Conservation (phyloP, 2,797 vertebrate species). For the Odontamblyopus rebecca region DNA sequence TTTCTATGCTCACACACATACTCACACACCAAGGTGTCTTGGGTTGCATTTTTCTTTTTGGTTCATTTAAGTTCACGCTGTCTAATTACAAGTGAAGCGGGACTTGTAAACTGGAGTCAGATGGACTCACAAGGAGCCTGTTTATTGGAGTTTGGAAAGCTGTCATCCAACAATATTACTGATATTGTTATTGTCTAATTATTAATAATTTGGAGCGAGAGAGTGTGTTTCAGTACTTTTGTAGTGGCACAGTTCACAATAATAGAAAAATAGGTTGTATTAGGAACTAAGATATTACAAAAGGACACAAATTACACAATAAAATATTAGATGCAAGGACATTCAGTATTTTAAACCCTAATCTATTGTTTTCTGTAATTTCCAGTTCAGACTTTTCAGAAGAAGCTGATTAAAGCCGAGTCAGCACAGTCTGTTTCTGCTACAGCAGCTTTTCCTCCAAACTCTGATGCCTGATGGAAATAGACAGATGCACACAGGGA, state of each 20-base stretch:
- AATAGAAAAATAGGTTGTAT: too few relatives aligned
- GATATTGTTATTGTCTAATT: constrained; percentile 7
- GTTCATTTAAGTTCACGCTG: constrained; percentile 58
- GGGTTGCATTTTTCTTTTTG: constrained; percentile 40
- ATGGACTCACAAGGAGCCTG: constrained; percentile 56
- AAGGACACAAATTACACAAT: background rate
- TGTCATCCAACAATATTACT: constrained; percentile 26
- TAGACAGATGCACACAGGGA: background rate
- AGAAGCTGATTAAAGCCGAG: background rate
- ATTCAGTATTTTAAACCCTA: background rate
- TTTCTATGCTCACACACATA: constrained; percentile 39
- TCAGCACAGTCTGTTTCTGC: background rate
- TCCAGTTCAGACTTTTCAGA: background rate
- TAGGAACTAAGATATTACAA: background rate
- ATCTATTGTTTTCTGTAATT: background rate
- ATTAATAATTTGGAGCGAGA: constrained; percentile 37
- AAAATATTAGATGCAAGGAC: background rate
- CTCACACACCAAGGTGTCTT: constrained; percentile 19
- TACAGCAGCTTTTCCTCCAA: background rate
- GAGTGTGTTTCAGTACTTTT: constrained; percentile 24
- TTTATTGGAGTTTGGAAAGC: constrained; percentile 52
- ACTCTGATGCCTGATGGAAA: background rate
- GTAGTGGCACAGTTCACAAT: background rate
- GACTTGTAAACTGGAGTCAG: constrained; percentile 52
- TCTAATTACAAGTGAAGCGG: constrained; percentile 46